phyloP scores from a whole-genome alignment of 2,113 vertebrate genomes.

The Protobothrops flavoviridis region DNA sequence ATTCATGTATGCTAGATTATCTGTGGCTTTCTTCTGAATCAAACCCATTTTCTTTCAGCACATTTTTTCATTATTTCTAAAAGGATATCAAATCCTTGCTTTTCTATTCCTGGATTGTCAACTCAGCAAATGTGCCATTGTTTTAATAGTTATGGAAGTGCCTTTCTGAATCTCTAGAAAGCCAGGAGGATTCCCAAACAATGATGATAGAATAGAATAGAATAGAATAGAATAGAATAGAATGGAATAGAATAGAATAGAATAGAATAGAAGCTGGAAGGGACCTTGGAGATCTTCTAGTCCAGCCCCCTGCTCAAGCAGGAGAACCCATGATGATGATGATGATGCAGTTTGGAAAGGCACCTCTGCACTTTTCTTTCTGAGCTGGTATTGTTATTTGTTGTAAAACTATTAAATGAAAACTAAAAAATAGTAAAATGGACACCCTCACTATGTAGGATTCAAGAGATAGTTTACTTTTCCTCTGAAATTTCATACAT shows the following conservation, averaged over 20 bases:
- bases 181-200: not conserved
- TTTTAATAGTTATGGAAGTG: not conserved
- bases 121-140: not conserved
- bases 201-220: too few species aligned
- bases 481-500: not conserved
- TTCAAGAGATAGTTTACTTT: not conserved
- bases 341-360: not conserved
- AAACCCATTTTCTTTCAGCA: not conserved
- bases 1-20: not conserved
- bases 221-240: too few species aligned
- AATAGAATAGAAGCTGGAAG: too few species aligned
- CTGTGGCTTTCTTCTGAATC: not conserved
- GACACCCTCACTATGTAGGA: not conserved
- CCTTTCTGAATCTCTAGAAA: not conserved
- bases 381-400: not conserved
- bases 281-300: too few species aligned
- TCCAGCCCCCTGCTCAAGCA: too few species aligned
- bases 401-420: not conserved
- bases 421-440: not conserved
- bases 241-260: too few species aligned
- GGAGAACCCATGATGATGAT: not conserved
- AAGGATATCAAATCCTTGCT: not conserved
- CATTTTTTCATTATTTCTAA: not conserved
- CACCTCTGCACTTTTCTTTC: not conserved
- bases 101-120: not conserved